Conservation (phyloP, 2,113 vertebrate genomes). For the Serilophus lunatus region DNA sequence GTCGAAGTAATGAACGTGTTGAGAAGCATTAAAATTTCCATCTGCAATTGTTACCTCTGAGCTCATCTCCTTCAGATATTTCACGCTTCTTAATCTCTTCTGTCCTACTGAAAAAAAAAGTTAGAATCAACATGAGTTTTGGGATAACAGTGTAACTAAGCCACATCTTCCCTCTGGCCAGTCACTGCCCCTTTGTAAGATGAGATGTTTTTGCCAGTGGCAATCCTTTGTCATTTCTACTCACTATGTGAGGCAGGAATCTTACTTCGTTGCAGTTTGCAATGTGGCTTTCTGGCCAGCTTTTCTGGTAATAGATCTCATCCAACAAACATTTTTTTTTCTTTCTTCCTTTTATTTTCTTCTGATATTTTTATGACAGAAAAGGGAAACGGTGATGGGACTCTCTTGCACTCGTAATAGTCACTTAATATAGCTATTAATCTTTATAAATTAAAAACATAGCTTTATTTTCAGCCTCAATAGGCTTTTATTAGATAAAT, state of each 20-base stretch:
- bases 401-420: slow-evolving; percentile 12
- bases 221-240: neutral
- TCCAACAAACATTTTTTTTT: neutral
- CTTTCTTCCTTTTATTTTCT: neutral
- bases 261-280: slow-evolving; percentile 31
- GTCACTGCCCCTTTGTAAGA: neutral
- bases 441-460: slow-evolving; percentile 42
- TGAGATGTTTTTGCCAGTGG: neutral
- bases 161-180: neutral
- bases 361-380: neutral
- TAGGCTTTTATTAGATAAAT: slow-evolving; percentile 43
- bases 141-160: neutral
- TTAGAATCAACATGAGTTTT: neutral
- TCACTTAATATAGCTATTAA: slow-evolving; percentile 27
- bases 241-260: neutral
- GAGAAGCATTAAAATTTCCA: neutral
- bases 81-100: neutral
- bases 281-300: neutral
- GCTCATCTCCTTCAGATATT: neutral
- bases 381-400: neutral
- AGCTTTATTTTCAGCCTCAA: slow-evolving; percentile 43
- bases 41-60: slow-evolving; percentile 12
- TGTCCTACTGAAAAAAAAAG: neutral
- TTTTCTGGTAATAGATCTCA: neutral
- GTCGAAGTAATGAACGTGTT: neutral